Evolutionary conservation across 2,797 vertebrate species (phyloP).

Genomic region (Hydrophis major): DNA sequence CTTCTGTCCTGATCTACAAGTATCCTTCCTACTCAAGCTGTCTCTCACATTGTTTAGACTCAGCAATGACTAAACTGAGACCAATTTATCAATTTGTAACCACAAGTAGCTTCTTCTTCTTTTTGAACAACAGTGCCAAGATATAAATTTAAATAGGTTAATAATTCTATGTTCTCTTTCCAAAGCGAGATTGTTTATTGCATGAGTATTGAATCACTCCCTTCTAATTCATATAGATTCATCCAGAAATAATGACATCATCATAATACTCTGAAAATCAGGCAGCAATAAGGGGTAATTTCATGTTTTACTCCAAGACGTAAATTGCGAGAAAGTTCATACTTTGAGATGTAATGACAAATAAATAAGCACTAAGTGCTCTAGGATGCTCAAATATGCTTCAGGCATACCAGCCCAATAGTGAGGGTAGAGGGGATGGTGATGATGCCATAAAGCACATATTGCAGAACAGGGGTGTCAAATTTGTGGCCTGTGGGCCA

Average conservation of each 20-base stretch:
- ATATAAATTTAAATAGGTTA: background rate
- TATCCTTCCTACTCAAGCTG: background rate
- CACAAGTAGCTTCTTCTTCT: background rate
- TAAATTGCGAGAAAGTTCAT: background rate
- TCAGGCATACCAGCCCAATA: background rate
- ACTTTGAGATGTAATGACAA: background rate
- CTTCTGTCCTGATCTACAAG: background rate
- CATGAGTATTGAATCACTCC: background rate
- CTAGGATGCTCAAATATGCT: background rate
- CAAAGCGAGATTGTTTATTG: background rate
- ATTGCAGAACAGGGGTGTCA: background rate
- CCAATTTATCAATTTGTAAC: background rate
- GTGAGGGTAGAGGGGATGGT: background rate
- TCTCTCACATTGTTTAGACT: background rate
- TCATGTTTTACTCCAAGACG: background rate
- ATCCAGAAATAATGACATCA: background rate
- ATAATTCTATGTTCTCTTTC: background rate
- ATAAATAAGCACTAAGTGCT: background rate
- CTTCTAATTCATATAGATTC: constrained; percentile 2
- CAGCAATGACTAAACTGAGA: background rate
- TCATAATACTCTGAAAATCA: background rate
- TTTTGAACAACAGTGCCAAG: background rate
- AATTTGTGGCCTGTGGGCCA: no score
- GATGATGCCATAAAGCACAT: background rate
- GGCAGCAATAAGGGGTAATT: background rate